Evolutionary conservation across 2,797 vertebrate genomes (phyloP), one percentile per base, ranked within the genome.

Genomic region (Takifugu rubripes): DNA sequence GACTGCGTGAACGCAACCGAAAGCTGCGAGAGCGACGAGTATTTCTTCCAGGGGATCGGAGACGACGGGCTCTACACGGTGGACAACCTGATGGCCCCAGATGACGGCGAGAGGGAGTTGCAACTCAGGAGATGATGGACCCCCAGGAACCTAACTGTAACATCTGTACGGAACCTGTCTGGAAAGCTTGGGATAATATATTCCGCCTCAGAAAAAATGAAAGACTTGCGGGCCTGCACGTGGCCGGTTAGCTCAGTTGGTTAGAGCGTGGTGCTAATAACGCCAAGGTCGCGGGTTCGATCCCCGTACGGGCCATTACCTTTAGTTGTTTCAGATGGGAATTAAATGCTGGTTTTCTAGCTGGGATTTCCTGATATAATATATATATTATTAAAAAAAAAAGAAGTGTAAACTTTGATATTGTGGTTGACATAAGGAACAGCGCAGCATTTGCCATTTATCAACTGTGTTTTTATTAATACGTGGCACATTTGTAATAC

Each of bases 251-350:
- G 75, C 78, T 76, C 76, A 83, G 74, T 73, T 83, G 77, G 85
- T 88, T 88, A 88, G 79, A 87, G 85, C 79, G 84, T 88, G 83
- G 74, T 87, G 86, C 87, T 87, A 90, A 89, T 90, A 87, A 90
- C 70, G 81, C 81, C 79, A 88, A 85, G 84, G 81, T 88, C 59
- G 74, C 33, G 72, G 77, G 81, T 83, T 82, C 58, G 68, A 84
- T 77, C 69, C 75, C 74, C 51, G 73, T 85, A 81, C 59, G 24
- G 81, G 70, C 72, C 76, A 79, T 11, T 4, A 8, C 9, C 36
- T 52, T 33, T 33, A 10, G 8, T 4, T 29, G 8, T 29, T 29
- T 6, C 27, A 29, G 27, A 5, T 7, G 5, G 27, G 8, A 29
- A 29, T 29, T 7, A 10, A 9, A 2, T 1, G 31, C 6, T 10